Base-by-base conservation (phyloP, 2,113 vertebrate species). In the Vidua chalybeata region DNA sequence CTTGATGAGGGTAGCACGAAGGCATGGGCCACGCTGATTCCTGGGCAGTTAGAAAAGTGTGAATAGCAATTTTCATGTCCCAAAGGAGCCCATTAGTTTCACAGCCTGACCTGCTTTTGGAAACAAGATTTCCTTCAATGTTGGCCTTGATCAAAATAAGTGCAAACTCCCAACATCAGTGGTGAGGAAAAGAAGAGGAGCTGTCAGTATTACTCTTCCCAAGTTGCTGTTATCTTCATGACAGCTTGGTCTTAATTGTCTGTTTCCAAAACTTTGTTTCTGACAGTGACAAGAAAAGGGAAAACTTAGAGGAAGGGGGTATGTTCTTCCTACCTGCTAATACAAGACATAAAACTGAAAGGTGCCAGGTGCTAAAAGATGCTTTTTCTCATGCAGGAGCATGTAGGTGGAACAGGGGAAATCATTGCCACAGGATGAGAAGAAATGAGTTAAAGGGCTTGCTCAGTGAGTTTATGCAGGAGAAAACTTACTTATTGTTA, bases 51-150 rank as follows among this genome's bases (percentile, higher is more conserved):
- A 83, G 39, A 48, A 28, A 52, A 86, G 48, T 45, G 59, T 26
- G 75, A 93, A 67, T 78, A 72, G 41, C 68, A 89, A 72, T 56
- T 39, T 37, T 81, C 31, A 4, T 28, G 72, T 97, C 94, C 92
- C 94, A 66, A 23, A 91, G 96, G 93, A 93, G 62, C 89, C 96
- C 67, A 95, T 96, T 96, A 97, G 87, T 85, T 94, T 94, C 85
- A 49, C 67, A 93, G 58, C 46, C 78, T 96, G 91, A 90, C 93
- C 88, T 96, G 94, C 11, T 96, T 93, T 95, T 86, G 85, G 88
- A 92, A 81, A 76, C 72, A 77, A 51, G 35, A n/a, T 90, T 93
- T 14, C 31, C 68, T 92, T 86, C 26, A 3, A 20, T 84, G 37
- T 75, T 93, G 69, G 87, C 79, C 85, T 96, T 96, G 48, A 96